A percentile compares a stretch with the other conserved stretches of the same genome.
These are phyloP conservation scores for Lagria hirta DNA, from an alignment of 2,888 invertebrate genomes.

Conservation along the genomic window DNA sequence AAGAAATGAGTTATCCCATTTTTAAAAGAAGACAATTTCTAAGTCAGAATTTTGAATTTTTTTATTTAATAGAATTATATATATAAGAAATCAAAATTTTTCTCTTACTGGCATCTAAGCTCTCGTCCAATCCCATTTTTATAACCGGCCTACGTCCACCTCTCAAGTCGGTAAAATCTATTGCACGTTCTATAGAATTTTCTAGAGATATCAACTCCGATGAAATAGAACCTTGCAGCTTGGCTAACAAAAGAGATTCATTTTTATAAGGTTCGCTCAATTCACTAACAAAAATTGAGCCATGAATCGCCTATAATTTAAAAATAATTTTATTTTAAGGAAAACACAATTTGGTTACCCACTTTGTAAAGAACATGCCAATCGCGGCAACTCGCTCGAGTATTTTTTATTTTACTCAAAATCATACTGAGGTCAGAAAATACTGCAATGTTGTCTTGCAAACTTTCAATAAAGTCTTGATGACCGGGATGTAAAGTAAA, in stretches of 20 bases:
- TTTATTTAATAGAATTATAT: background rate
- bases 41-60: background rate
- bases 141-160: slow-evolving; percentile 70
- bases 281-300: slow-evolving; percentile 69
- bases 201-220: slow-evolving; percentile 62
- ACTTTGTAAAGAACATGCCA: slow-evolving; percentile 75
- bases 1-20: no score
- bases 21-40: no score
- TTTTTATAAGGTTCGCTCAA: slow-evolving; percentile 59
- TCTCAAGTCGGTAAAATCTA: slow-evolving; percentile 68
- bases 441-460: slow-evolving; percentile 63
- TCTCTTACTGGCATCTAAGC: slow-evolving; percentile 74
- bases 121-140: slow-evolving; percentile 71
- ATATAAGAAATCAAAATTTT: slow-evolving; percentile 20
- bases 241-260: slow-evolving; percentile 57
- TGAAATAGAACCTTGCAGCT: slow-evolving; percentile 57
- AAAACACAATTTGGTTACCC: slow-evolving; percentile 37
- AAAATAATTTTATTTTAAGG: slow-evolving; percentile 6
- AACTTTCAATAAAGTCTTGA: slow-evolving; percentile 62
- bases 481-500: slow-evolving; percentile 67
- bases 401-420: slow-evolving; percentile 63
- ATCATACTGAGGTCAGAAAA: slow-evolving; percentile 66
- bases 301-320: slow-evolving; percentile 64
- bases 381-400: slow-evolving; percentile 64
- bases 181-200: slow-evolving; percentile 69